A percentile compares a stretch with the other conserved stretches of the same genome.
phyloP scores from a whole-genome alignment of 2,113 vertebrate species.

The Pandion haliaetus region DNA sequence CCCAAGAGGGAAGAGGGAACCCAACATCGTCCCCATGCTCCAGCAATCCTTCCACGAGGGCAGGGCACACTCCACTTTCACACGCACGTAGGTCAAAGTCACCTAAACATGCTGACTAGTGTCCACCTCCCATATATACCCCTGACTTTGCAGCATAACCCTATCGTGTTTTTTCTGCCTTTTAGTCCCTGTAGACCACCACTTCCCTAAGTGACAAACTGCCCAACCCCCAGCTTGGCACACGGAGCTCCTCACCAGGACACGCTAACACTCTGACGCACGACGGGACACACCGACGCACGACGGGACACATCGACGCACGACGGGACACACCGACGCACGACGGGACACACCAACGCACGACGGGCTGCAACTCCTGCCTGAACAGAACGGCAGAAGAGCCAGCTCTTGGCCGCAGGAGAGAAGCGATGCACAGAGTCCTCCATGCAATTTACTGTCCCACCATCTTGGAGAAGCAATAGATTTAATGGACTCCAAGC shows the following conservation, averaged over 20 bases:
- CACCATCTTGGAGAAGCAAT: fast-evolving
- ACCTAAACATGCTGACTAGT: fast-evolving
- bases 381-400: background rate
- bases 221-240: background rate
- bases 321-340: fast-evolving
- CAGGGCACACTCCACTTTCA: background rate
- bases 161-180: fast-evolving
- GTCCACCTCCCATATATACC: fast-evolving
- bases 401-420: fast-evolving
- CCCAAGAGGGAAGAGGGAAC: background rate
- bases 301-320: fast-evolving
- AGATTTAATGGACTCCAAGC: background rate
- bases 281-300: background rate
- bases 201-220: fast-evolving
- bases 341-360: fast-evolving
- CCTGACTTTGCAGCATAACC: fast-evolving
- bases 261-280: too few relatives aligned
- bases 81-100: fast-evolving
- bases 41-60: background rate
- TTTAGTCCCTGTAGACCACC: background rate
- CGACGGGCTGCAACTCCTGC: fast-evolving
- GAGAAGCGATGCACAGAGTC: background rate
- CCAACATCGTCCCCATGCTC: fast-evolving
- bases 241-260: background rate
- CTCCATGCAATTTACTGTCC: background rate